These are phyloP conservation scores for Gortyna flavago DNA, from an alignment of 2,888 invertebrate species.

Conservation along the genomic window DNA sequence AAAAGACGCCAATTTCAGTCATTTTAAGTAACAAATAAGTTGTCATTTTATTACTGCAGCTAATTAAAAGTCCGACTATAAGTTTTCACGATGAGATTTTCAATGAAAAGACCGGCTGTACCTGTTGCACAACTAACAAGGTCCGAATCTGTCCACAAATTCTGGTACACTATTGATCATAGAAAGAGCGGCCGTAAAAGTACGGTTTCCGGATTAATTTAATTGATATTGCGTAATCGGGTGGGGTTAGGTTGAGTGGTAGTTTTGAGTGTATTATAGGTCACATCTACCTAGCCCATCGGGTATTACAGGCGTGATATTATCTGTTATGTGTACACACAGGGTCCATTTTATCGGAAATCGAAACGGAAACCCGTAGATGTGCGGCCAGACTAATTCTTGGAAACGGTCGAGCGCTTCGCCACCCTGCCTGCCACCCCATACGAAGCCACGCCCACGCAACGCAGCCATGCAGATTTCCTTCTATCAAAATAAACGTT, in stretches of 20 bases:
- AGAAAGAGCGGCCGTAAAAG: no score
- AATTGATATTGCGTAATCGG: neutral
- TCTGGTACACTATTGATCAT: no score
- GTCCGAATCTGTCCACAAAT: no score
- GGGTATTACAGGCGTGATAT: neutral
- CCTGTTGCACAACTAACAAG: no score
- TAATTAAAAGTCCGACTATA: no score
- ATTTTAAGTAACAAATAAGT: no score
- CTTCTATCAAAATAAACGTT: constrained; percentile 24
- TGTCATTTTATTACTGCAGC: no score
- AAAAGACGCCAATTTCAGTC: no score
- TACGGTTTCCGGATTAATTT: no score
- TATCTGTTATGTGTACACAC: neutral
- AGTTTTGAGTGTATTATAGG: neutral
- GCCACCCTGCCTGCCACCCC: constrained; percentile 35
- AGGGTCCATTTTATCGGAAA: neutral
- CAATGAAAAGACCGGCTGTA: no score
- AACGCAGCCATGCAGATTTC: neutral
- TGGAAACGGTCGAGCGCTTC: constrained; percentile 23
- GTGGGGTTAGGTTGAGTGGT: neutral
- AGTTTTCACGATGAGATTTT: no score
- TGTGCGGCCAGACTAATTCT: constrained; percentile 20
- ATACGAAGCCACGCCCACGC: constrained; percentile 3
- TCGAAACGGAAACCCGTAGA: neutral
- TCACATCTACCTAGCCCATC: neutral